A percentile compares a stretch with the other conserved stretches of the same genome.
Conservation (phyloP, 1,140 invertebrate genomes). For the Acromyrmex echinatior region DNA sequence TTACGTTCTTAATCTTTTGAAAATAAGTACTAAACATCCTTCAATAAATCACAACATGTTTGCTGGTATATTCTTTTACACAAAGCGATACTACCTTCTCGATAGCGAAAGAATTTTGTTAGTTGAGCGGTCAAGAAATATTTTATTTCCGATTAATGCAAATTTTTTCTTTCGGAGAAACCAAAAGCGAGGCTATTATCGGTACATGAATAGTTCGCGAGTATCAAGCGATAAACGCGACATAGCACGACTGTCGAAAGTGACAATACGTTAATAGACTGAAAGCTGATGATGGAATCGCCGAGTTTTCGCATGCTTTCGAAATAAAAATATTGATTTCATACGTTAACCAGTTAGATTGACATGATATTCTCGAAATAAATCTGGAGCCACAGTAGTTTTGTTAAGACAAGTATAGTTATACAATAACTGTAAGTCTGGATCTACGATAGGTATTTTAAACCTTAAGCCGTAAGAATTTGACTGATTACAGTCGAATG, state of each 20-base stretch:
- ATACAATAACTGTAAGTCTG: neutral
- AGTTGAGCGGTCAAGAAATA: neutral
- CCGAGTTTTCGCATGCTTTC: slow-evolving; percentile 14
- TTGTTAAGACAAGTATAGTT: neutral
- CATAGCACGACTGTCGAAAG: neutral
- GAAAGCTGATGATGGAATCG: slow-evolving; percentile 13
- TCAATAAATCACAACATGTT: neutral
- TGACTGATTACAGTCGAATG: too few species aligned
- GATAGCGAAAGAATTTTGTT: neutral
- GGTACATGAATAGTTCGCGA: neutral
- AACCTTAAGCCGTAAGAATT: too few species aligned
- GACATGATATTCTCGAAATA: neutral
- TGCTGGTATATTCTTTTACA: neutral
- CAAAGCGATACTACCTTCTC: neutral
- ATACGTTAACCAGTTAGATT: too few species aligned
- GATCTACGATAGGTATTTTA: too few species aligned
- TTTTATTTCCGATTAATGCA: neutral
- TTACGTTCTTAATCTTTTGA: too few species aligned
- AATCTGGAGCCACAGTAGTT: neutral
- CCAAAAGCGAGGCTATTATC: neutral
- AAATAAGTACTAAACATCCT: too few species aligned
- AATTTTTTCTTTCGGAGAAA: neutral
- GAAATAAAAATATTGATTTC: slow-evolving; percentile 1
- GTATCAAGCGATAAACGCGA: neutral
- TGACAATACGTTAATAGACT: slow-evolving; percentile 26